Evolutionary conservation across 2,888 invertebrate genomes (phyloP).

Genomic region (Dyspetes luteomarginatus): DNA sequence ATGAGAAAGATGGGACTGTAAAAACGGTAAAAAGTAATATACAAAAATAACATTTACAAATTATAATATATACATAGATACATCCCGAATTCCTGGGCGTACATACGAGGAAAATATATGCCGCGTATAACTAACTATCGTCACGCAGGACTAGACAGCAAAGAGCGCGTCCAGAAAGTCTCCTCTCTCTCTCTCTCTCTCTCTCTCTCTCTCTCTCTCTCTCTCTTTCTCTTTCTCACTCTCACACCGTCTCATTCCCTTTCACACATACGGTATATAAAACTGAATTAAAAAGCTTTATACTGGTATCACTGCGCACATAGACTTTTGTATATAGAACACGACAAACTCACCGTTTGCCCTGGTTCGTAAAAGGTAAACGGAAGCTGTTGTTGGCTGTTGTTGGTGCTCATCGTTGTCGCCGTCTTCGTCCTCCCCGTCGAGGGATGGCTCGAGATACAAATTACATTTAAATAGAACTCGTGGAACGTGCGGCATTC

Average conservation of each 20-base stretch:
- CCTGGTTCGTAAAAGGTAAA: slow-evolving; percentile 52
- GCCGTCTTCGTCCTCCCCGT: slow-evolving; percentile 50
- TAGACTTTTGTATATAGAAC: slow-evolving; percentile 18
- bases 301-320: slow-evolving; percentile 17
- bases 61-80: background rate
- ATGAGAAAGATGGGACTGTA: background rate
- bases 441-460: slow-evolving; percentile 77
- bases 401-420: slow-evolving; percentile 38
- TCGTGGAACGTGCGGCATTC: slow-evolving; percentile 81
- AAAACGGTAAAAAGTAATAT: background rate
- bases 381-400: slow-evolving; percentile 21
- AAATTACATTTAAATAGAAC: slow-evolving; percentile 83
- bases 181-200: slow-evolving; percentile 12
- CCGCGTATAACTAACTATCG: slow-evolving; percentile 53
- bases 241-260: slow-evolving; percentile 3
- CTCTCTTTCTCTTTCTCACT: slow-evolving; percentile 2
- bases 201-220: background rate
- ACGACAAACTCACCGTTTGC: slow-evolving; percentile 32
- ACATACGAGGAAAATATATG: slow-evolving; percentile 12
- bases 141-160: slow-evolving; percentile 30
- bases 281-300: slow-evolving; percentile 35
- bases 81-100: slow-evolving; percentile 17
- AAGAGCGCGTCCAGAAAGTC: slow-evolving; percentile 40
- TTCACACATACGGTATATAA: background rate
- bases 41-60: background rate